Base-by-base conservation (phyloP, 2,797 vertebrate genomes). In the Craterocephalus amniculus region DNA sequence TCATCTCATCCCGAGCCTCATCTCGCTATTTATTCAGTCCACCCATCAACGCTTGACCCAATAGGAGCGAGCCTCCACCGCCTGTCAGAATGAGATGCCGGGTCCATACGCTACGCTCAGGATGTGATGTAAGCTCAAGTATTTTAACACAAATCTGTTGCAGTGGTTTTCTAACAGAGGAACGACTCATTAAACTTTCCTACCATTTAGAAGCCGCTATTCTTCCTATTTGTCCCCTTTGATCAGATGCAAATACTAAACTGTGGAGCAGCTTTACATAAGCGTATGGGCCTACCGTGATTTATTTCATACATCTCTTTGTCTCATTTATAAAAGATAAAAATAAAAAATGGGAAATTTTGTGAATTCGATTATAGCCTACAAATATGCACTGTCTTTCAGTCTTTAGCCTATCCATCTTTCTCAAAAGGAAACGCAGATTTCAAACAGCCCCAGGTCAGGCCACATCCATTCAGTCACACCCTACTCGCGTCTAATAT, bases 1-100 rank as follows among this genome's bases (percentile, higher is more conserved):
- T 89, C 87, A 76, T 86, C 87, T 93, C 87, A 84, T 79, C 72
- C 83, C 80, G 69, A 54, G 43, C 77, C 73, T 79, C 87, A 29
- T 87, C 87, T 79, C 88, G 83, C 90, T 93, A 93, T 94, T 94
- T 94, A 94, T 94, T 83, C 86, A 84, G 87, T 93, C 92, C 89
- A 87, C 87, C 89, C 87, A 90, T 91, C 89, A 84, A 12, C 18
- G 87, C 87, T 57, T 80, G 93, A 88, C 88, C 94, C 92, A 91
- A 90, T 92, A 75, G 89, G 91, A 86, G 83, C 32, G 82, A 74
- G 86, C 51, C 82, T 80, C 71, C 78, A 65, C 86, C 84, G 92
- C 91, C 90, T 90, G 92, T 82, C 86, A 85, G 73, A 78, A 76
- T 57, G 62, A 85, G 85, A 70, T 80, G 79, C 66, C 72, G 20